Conservation (phyloP, 2,797 vertebrate genomes). For the Peromyscus eremicus region DNA sequence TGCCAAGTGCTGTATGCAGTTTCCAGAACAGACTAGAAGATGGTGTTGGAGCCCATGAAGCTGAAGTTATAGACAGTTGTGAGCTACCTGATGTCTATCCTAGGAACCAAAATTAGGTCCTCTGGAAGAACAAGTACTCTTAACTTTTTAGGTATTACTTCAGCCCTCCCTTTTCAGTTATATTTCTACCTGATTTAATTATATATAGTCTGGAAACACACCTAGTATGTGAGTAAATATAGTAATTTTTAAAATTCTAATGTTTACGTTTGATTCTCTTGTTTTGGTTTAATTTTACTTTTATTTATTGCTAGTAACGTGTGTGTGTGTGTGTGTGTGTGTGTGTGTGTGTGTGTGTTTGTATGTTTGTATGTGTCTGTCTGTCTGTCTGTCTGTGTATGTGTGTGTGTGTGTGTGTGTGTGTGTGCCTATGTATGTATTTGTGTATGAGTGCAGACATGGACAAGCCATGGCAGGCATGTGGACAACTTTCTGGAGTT, state of each 20-base stretch:
- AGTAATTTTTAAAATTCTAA: neutral
- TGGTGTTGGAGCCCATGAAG: neutral
- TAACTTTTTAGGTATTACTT: neutral
- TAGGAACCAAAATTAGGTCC: no score
- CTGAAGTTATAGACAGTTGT: neutral
- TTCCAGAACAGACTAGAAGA: neutral
- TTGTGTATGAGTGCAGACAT: neutral
- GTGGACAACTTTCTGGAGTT: neutral
- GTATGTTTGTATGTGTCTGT: no score
- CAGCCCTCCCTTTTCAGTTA: neutral
- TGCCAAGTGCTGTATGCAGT: neutral
- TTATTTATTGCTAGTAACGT: neutral
- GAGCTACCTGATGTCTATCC: no score
- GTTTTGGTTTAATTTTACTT: neutral
- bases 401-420: no score
- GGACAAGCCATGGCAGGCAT: neutral
- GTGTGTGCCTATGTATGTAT: neutral
- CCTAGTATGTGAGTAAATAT: neutral
- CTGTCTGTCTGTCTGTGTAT: neutral
- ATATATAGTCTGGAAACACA: neutral
- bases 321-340: neutral
- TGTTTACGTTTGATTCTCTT: neutral
- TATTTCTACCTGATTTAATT: neutral
- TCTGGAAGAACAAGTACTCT: neutral
- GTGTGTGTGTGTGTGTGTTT: no score